Percentiles rank a stretch among this genome's conserved stretches.
Evolutionary conservation across 2,113 vertebrate genomes (phyloP).

Genomic region (Otus sunia): DNA sequence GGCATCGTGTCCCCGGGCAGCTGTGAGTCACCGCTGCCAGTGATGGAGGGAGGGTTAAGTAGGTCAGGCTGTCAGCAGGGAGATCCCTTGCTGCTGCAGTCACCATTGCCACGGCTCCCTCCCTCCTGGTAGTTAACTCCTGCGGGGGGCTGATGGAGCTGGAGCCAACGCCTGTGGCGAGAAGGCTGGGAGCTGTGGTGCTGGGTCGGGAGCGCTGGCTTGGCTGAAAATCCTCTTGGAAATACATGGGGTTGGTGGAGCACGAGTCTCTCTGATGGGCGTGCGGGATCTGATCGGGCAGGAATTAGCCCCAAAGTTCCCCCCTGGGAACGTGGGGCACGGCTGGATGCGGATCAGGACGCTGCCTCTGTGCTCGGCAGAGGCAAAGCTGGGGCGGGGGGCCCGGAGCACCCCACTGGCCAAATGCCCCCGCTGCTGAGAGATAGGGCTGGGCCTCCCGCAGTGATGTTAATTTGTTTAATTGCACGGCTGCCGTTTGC

Average conservation of each 20-base stretch:
- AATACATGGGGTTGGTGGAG: background rate
- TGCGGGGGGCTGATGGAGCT: background rate
- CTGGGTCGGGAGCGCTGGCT: background rate
- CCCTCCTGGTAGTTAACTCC: background rate
- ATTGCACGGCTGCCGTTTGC: background rate
- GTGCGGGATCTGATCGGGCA: background rate
- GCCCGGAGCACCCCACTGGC: background rate
- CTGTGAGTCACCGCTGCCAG: background rate
- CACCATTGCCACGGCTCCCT: background rate
- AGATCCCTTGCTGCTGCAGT: background rate
- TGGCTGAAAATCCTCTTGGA: background rate
- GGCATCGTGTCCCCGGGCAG: background rate
- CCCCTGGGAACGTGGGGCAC: background rate
- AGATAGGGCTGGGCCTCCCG: background rate
- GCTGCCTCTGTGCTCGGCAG: rapidly evolving
- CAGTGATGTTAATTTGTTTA: background rate
- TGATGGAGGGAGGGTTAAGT: background rate
- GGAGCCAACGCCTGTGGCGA: rapidly evolving
- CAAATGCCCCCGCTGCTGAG: background rate
- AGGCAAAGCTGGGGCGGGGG: background rate
- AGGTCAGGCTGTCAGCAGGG: background rate
- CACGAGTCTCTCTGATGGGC: background rate
- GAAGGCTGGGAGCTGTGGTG: background rate
- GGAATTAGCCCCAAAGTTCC: background rate
- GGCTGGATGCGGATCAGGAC: background rate